phyloP scores from a whole-genome alignment of 2,797 vertebrate genomes.

The Acridotheres tristis region DNA sequence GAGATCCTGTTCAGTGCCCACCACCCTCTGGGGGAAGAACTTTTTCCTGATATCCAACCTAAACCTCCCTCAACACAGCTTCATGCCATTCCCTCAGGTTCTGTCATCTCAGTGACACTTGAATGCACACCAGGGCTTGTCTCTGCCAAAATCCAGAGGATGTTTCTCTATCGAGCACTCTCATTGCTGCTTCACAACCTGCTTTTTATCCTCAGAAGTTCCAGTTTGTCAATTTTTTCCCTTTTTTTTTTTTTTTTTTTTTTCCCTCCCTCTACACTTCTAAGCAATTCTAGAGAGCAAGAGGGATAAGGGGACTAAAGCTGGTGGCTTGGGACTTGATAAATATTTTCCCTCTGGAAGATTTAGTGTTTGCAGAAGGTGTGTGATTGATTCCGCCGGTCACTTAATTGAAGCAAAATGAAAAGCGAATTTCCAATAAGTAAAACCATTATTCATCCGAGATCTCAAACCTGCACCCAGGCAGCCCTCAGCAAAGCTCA shows the following conservation, averaged over 20 bases:
- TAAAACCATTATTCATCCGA: constrained; percentile 69
- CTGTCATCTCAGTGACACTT: background rate
- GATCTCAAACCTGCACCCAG: constrained; percentile 45
- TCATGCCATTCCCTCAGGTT: background rate
- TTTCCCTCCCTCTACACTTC: accelerated
- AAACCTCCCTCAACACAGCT: background rate
- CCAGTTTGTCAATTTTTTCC: background rate
- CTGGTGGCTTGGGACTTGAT: constrained; percentile 62
- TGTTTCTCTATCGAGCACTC: background rate
- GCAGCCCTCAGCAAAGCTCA: constrained; percentile 51
- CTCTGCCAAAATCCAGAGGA: background rate
- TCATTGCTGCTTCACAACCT: background rate
- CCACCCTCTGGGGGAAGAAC: background rate
- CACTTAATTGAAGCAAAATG: constrained; percentile 80
- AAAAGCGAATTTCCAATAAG: constrained; percentile 78
- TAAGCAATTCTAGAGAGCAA: background rate
- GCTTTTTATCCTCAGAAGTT: background rate
- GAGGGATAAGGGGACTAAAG: background rate
- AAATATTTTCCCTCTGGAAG: constrained; percentile 75
- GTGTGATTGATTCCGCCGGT: constrained; percentile 74
- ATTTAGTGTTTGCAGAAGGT: constrained; percentile 71
- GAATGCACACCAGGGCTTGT: background rate
- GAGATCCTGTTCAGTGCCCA: background rate
- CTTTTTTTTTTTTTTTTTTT: accelerated
- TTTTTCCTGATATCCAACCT: background rate